Percentiles rank a stretch among this genome's conserved stretches.
Evolutionary conservation across 2,888 invertebrate species (phyloP).

Genomic region (Lobophora halterata): DNA sequence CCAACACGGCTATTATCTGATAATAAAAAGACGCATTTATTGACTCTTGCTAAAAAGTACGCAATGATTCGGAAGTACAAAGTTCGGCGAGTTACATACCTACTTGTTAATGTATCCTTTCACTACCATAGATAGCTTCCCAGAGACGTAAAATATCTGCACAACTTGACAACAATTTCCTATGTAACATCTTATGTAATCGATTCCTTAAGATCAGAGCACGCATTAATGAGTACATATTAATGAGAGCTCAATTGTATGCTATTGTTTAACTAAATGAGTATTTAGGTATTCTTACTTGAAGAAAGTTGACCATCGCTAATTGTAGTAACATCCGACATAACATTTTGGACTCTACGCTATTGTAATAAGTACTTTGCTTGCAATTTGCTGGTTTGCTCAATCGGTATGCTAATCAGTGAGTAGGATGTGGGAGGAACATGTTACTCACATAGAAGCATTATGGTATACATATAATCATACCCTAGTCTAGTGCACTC

Average conservation of each 20-base stretch:
- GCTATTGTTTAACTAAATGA: conserved; percentile 34
- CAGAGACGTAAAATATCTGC: too few relatives aligned
- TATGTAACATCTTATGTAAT: conserved; percentile 10
- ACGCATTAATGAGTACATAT: conserved; percentile 34
- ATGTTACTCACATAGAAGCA: not conserved
- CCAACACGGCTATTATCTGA: too few relatives aligned
- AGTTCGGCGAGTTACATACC: too few relatives aligned
- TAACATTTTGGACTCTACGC: conserved; percentile 14
- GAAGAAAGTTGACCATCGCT: conserved; percentile 27
- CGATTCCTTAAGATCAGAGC: conserved; percentile 22
- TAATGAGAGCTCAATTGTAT: conserved; percentile 35
- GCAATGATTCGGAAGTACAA: too few relatives aligned
- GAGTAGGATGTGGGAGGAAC: conserved; percentile 8
- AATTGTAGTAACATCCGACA: conserved; percentile 17
- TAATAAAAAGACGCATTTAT: too few relatives aligned
- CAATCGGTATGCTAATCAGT: conserved; percentile 23
- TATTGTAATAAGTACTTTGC: conserved; percentile 8
- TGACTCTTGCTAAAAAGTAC: too few relatives aligned
- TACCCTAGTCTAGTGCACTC: too few relatives aligned
- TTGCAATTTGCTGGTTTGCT: conserved; percentile 10
- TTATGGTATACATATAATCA: not conserved
- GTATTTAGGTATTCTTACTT: conserved; percentile 18
- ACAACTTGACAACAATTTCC: too few relatives aligned
- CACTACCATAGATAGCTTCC: too few relatives aligned
- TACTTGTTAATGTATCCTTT: too few relatives aligned